A percentile compares a stretch with the other conserved stretches of the same genome.
These are phyloP conservation scores for Cyphomyrus plagiostoma DNA, from an alignment of 2,113 vertebrate genomes.

Conservation along the genomic window DNA sequence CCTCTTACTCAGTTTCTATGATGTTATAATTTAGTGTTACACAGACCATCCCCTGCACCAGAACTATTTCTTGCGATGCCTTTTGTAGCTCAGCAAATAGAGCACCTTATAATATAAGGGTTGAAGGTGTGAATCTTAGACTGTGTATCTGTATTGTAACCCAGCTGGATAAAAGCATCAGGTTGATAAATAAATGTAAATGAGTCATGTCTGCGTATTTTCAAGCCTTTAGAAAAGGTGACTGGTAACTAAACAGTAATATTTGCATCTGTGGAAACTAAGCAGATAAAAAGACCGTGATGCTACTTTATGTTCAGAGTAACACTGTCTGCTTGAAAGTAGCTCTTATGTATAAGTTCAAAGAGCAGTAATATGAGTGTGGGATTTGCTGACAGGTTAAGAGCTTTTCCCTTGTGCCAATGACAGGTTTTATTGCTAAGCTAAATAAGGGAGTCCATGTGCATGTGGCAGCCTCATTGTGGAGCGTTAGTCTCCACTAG, in stretches of 20 bases:
- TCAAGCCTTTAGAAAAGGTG: not conserved
- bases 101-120: not conserved
- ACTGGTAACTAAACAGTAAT: not conserved
- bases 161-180: not conserved
- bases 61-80: not conserved
- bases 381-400: not conserved
- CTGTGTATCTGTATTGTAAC: not conserved
- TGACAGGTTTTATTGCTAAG: not conserved
- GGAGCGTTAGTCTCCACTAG: not conserved
- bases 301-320: not conserved
- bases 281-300: not conserved
- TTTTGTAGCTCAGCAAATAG: not conserved
- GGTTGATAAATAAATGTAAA: not conserved
- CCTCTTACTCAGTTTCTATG: not conserved
- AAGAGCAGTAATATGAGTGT: not conserved
- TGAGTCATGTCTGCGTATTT: not conserved
- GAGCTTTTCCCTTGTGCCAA: not conserved
- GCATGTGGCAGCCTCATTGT: no score
- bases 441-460: not conserved
- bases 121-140: not conserved
- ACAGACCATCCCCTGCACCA: not conserved
- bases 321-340: not conserved
- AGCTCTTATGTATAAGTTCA: not conserved
- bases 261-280: not conserved
- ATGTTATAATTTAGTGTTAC: not conserved